A percentile compares a stretch with the other conserved stretches of the same genome.
Evolutionary conservation across 2,888 invertebrate species (phyloP).

Genomic region (Liopterus haemorrhoidalis): DNA sequence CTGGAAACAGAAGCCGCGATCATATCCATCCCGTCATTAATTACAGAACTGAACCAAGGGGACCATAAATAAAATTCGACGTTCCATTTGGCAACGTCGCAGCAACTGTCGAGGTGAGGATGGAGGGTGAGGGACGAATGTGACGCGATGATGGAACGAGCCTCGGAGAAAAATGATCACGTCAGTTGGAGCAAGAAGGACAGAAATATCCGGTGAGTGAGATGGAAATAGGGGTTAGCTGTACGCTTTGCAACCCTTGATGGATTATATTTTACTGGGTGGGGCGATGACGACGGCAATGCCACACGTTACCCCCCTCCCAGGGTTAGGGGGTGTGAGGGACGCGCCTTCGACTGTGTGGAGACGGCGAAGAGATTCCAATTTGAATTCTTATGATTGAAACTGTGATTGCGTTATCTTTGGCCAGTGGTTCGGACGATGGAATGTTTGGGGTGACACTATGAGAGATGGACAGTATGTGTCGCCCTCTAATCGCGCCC

Average conservation of each 20-base stretch:
- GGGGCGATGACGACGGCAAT: slow-evolving; percentile 43
- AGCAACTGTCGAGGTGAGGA: slow-evolving; percentile 52
- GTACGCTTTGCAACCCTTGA: slow-evolving; percentile 43
- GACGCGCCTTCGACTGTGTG: too few relatives aligned
- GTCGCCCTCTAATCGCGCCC: too few relatives aligned
- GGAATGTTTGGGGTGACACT: too few relatives aligned
- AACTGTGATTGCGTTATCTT: too few relatives aligned
- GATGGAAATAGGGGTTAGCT: slow-evolving; percentile 16
- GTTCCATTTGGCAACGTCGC: slow-evolving; percentile 49
- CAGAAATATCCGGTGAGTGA: too few relatives aligned
- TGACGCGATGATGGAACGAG: slow-evolving; percentile 71
- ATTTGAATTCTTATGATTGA: too few relatives aligned
- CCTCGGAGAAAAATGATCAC: slow-evolving; percentile 68
- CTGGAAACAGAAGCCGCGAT: slow-evolving; percentile 41
- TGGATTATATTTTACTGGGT: slow-evolving; percentile 45
- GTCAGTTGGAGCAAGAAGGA: too few relatives aligned
- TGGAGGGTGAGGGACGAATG: slow-evolving; percentile 56
- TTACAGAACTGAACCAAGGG: slow-evolving; percentile 47
- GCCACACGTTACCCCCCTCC: slow-evolving; percentile 35
- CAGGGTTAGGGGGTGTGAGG: slow-evolving; percentile 20
- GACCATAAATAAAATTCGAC: slow-evolving; percentile 49
- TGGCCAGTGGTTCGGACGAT: too few relatives aligned
- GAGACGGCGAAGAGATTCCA: too few relatives aligned
- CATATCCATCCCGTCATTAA: slow-evolving; percentile 46
- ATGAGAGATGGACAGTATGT: too few relatives aligned